Conservation (phyloP, 1,140 invertebrate genomes). For the Papilio aristodemus region DNA sequence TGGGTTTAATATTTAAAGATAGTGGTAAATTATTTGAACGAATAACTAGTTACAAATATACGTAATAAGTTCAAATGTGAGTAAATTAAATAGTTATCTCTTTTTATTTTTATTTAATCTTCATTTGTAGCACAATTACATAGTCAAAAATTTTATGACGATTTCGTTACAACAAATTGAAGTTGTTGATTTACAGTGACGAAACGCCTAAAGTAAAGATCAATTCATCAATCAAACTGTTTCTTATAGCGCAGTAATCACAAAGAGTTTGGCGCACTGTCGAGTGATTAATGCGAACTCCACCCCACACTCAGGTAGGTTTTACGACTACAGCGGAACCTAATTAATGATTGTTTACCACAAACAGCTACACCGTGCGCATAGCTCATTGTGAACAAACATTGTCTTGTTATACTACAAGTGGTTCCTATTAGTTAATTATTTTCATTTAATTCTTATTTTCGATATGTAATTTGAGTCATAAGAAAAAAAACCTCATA, state of each 20-base stretch:
- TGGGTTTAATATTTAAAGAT: no score
- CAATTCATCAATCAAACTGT: constrained; percentile 28
- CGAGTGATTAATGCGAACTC: constrained; percentile 31
- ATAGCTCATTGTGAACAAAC: constrained; percentile 28
- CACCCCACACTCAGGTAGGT: constrained; percentile 31
- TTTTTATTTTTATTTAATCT: no score
- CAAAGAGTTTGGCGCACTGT: constrained; percentile 31
- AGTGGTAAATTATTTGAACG: no score
- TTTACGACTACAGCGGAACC: constrained; percentile 30
- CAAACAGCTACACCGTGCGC: constrained; percentile 23
- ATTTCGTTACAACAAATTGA: background rate
- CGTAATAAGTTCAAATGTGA: no score
- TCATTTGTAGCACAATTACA: no score
- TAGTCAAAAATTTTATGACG: no score
- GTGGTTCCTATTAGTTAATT: background rate
- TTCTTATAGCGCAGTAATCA: constrained; percentile 31
- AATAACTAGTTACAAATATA: no score
- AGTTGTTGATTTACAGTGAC: background rate
- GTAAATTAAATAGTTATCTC: no score
- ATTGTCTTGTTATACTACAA: background rate
- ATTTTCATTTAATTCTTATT: background rate
- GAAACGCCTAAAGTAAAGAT: constrained; percentile 4
- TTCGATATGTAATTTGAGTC: background rate
- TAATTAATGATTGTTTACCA: constrained; percentile 35
- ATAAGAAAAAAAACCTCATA: no score